Evolutionary conservation across 1,140 invertebrate genomes (phyloP), one percentile per base, ranked within the genome.

Genomic region (Brachionus koreanus): DNA sequence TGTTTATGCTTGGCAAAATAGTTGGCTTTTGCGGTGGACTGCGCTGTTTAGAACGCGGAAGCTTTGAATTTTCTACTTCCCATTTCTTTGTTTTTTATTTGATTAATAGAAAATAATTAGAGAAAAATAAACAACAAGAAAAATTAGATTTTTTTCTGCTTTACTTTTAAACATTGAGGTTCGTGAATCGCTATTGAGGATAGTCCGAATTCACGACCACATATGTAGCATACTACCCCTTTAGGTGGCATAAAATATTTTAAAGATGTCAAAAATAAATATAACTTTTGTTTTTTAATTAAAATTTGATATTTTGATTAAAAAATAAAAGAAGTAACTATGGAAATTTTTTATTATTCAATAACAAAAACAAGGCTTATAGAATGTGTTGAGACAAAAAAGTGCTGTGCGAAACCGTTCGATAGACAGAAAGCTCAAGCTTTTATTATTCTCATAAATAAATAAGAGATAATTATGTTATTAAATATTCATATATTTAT

Each of bases 141-240:
- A 33, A 16, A 29, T n/a, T n/a, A 19, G 6, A 9, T 33, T n/a
- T 42, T 75, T 37, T 25, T 43, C n/a, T 29, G 72, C 10, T 10
- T 42, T 46, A 77, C 74, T 52, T 82, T 90, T 35, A 93, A 84
- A 84, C 92, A 93, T 83, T 93, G 91, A 0, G 92, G 91, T 84
- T 92, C 91, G 85, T 93, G 92, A 82, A 92, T 92, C n/a, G 86
- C 86, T 74, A 93, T 91, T 39, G 91, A 92, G 79, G 88, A 89
- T 0, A 91, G 89, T 12, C 91, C 92, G 84, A 92, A 93, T 83
- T 92, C 89, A 49, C 91, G 88, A 3, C 92, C 92, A 85, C 92
- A 93, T 69, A 93, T 89, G 84, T 93, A 92, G 85, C 92, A 93
- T 12, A 82, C 25, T 16, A 72, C 65, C 2, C 16, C 63, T 72